Evolutionary conservation across 2,113 vertebrate genomes (phyloP), one percentile per base, ranked within the genome.

Genomic region (Coracopsis vasa): DNA sequence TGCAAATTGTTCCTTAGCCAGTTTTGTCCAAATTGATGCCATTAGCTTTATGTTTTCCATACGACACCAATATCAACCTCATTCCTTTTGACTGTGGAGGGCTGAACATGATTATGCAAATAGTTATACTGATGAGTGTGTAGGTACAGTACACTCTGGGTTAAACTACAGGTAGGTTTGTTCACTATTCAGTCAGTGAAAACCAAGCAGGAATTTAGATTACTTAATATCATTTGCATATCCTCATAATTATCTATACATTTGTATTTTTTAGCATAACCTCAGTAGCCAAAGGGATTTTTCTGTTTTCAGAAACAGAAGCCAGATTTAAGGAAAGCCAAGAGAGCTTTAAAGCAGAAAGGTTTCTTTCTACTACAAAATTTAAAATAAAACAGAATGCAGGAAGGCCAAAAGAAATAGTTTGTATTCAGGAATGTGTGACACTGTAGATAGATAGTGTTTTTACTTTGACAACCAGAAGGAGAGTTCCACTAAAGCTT

Each of bases 31-130:
- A 21, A 54, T 9, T 64, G 11, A 20, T 89, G 25, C 7, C 13
- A 33, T 9, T 8, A 23, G 1, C 6, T 19, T 61, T 29, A 10
- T 0, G 1, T 54, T 74, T 80, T 54, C 48, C 29, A 4, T 3
- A 13, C 10, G 7, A 41, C 8, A 1, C 6, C 7, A 60, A 80
- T 84, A 74, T 37, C 44, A 83, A 7, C 2, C n/a, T 35, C n/a
- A 54, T 81, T 81, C 17, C 14, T 74, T 81, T 81, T 35, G 11
- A 44, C 8, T 60, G 11, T 18, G 39, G 35, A 67, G 41, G 45
- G 4, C 4, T 77, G 41, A 61, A 73, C 4, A 3, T 1, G 5
- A 19, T 16, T 31, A 44, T 12, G 24, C 9, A 64, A 74, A 67
- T 3, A 64, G 29, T 64, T 14, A 47, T 29, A 3, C 8, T 53